Evolutionary conservation across 2,888 invertebrate genomes (phyloP).

Genomic region (Cephalotes varians): DNA sequence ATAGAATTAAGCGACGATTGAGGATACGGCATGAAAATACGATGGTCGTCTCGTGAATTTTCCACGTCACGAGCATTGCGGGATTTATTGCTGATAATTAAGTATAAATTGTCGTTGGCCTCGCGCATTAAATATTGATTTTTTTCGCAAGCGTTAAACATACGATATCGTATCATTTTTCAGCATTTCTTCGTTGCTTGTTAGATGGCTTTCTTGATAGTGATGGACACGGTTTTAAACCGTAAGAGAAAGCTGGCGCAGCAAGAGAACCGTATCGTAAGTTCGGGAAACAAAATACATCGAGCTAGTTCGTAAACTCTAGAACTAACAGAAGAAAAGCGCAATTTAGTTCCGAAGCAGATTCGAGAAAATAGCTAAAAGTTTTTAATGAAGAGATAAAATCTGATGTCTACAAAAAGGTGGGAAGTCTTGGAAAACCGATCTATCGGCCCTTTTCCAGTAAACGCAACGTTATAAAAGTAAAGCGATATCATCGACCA

Average conservation of each 20-base stretch:
- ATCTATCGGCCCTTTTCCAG: neutral
- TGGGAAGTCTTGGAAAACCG: slow-evolving; percentile 18
- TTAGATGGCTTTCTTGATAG: slow-evolving; percentile 25
- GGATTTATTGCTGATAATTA: slow-evolving; percentile 72
- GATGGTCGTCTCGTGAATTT: slow-evolving; percentile 56
- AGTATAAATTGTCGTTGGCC: slow-evolving; percentile 67
- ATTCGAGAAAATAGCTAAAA: slow-evolving; percentile 43
- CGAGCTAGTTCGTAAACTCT: slow-evolving; percentile 38
- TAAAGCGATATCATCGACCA: slow-evolving; percentile 46
- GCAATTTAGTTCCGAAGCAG: slow-evolving; percentile 35
- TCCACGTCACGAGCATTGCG: slow-evolving; percentile 63
- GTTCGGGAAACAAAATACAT: slow-evolving; percentile 54
- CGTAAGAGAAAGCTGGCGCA: neutral
- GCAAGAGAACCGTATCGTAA: slow-evolving; percentile 28
- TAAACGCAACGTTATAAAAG: slow-evolving; percentile 47
- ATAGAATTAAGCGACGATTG: slow-evolving; percentile 71
- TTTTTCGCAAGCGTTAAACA: slow-evolving; percentile 38
- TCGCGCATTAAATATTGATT: slow-evolving; percentile 67
- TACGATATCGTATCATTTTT: slow-evolving; percentile 34
- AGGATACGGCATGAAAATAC: slow-evolving; percentile 45
- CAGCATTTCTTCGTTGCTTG: slow-evolving; percentile 26
- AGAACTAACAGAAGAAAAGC: slow-evolving; percentile 41
- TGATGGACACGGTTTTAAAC: slow-evolving; percentile 45
- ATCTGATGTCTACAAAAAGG: slow-evolving; percentile 38
- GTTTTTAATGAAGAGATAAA: slow-evolving; percentile 54